phyloP scores from a whole-genome alignment of 2,797 vertebrate genomes.

The Helostoma temminkii region DNA sequence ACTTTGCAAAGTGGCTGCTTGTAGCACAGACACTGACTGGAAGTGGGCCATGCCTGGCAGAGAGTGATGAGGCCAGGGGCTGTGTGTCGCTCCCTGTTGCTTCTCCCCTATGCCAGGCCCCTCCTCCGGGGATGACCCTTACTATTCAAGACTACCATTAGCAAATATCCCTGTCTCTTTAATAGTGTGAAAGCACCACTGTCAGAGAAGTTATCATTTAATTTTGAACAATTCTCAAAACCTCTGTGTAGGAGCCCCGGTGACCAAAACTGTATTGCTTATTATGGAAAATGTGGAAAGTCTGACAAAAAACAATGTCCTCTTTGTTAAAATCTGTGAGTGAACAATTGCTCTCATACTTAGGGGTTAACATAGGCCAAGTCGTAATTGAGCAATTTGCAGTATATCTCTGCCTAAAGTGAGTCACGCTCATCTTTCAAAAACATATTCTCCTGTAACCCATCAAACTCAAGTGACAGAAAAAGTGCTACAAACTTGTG shows the following conservation, averaged over 20 bases:
- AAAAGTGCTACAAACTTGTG: neutral
- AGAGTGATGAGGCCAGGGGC: conserved; percentile 76
- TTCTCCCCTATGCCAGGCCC: conserved; percentile 3
- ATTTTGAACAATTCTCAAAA: conserved; percentile 35
- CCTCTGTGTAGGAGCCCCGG: conserved; percentile 19
- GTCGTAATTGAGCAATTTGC: conserved; percentile 57
- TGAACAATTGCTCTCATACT: conserved; percentile 34
- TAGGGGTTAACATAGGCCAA: conserved; percentile 17
- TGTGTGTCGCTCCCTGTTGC: conserved; percentile 45
- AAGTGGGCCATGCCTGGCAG: conserved; percentile 73
- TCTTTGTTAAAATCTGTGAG: conserved; percentile 49
- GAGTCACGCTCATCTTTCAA: conserved; percentile 31
- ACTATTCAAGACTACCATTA: conserved; percentile 27
- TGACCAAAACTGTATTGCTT: conserved; percentile 27
- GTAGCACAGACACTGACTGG: conserved; percentile 61
- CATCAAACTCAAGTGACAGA: conserved; percentile 1
- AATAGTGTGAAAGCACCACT: conserved; percentile 44
- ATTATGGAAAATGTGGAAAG: conserved; percentile 46
- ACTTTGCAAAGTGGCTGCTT: conserved; percentile 66
- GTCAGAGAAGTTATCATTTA: conserved; percentile 56
- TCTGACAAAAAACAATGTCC: conserved; percentile 61
- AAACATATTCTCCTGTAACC: neutral
- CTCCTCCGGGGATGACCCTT: conserved; percentile 44
- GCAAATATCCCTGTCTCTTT: conserved; percentile 66
- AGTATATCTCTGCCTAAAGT: conserved; percentile 45